phyloP scores from a whole-genome alignment of 2,797 vertebrate genomes.

The Poeciliopsis turneri region DNA sequence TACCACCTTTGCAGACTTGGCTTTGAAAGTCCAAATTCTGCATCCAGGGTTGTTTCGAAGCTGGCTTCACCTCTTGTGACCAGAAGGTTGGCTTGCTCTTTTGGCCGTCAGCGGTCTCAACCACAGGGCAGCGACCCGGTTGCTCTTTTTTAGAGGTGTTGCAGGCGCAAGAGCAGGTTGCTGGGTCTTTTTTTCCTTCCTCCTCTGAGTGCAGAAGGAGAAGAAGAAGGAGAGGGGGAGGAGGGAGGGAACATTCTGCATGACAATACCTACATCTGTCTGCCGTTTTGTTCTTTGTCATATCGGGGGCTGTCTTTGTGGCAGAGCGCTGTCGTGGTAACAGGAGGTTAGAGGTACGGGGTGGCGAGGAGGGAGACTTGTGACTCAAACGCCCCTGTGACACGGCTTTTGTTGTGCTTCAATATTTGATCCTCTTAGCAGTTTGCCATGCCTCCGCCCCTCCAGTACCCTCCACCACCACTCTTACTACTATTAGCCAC shows the following conservation, averaged over 20 bases:
- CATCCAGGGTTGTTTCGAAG: constrained; percentile 10
- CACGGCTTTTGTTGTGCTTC: constrained; percentile 96
- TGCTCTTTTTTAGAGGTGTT: constrained; percentile 59
- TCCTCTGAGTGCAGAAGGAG: constrained; percentile 35
- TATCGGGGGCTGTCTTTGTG: constrained; percentile 88
- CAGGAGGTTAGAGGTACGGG: constrained; percentile 91
- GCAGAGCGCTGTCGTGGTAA: constrained; percentile 91
- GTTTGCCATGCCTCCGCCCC: constrained; percentile 85
- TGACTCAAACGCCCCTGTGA: constrained; percentile 95
- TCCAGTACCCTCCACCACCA: constrained; percentile 56
- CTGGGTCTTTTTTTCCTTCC: constrained; percentile 24
- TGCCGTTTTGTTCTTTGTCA: constrained; percentile 91
- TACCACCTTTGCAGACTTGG: constrained; percentile 46
- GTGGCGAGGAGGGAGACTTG: constrained; percentile 84
- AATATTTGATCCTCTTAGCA: constrained; percentile 98
- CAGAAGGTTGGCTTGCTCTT: constrained; percentile 38
- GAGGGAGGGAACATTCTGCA: constrained; percentile 82
- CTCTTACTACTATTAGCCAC: constrained; percentile 47
- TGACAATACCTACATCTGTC: constrained; percentile 99
- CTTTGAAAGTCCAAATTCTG: constrained; percentile 21
- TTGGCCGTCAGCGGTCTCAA: constrained; percentile 39
- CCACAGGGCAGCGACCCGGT: constrained; percentile 22
- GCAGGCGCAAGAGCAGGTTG: constrained; percentile 44
- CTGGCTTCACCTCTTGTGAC: constrained; percentile 37
- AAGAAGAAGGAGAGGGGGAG: constrained; percentile 35